A percentile compares a stretch with the other conserved stretches of the same genome.
Evolutionary conservation across 2,888 invertebrate genomes (phyloP).

Genomic region (Caenorhabditis sp.): DNA sequence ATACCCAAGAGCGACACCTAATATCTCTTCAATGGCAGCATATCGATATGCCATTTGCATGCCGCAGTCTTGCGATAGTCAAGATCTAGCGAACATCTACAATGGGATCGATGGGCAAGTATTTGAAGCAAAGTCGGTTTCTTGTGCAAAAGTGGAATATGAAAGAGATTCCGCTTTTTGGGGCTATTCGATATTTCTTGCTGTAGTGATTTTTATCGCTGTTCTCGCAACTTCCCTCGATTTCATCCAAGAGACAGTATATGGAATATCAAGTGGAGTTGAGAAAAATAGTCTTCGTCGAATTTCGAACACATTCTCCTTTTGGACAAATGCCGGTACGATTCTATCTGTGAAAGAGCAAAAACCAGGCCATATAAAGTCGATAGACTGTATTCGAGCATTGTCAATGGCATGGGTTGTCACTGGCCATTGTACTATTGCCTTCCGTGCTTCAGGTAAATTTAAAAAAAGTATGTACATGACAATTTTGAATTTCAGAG

Average conservation of each 20-base stretch:
- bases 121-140: slow-evolving; percentile 17
- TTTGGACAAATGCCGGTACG: slow-evolving; percentile 39
- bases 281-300: neutral
- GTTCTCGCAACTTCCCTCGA: slow-evolving; percentile 16
- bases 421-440: slow-evolving; percentile 34
- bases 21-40: neutral
- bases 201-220: slow-evolving; percentile 14
- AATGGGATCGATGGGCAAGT: neutral
- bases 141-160: slow-evolving; percentile 15
- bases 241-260: slow-evolving; percentile 7
- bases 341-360: slow-evolving; percentile 34
- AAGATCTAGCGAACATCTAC: neutral
- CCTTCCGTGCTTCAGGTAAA: neutral
- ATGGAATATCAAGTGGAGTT: neutral
- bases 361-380: slow-evolving; percentile 52
- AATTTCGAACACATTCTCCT: slow-evolving; percentile 28
- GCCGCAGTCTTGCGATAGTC: slow-evolving; percentile 23
- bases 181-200: slow-evolving; percentile 27
- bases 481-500: no score
- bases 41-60: slow-evolving; percentile 34
- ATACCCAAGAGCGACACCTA: neutral
- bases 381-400: slow-evolving; percentile 56
- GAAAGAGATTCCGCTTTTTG: slow-evolving; percentile 32
- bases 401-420: slow-evolving; percentile 61
- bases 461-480: no score